These are phyloP conservation scores for Scyliorhinus canicula DNA, from an alignment of 2,797 vertebrate species.

Conservation along the genomic window DNA sequence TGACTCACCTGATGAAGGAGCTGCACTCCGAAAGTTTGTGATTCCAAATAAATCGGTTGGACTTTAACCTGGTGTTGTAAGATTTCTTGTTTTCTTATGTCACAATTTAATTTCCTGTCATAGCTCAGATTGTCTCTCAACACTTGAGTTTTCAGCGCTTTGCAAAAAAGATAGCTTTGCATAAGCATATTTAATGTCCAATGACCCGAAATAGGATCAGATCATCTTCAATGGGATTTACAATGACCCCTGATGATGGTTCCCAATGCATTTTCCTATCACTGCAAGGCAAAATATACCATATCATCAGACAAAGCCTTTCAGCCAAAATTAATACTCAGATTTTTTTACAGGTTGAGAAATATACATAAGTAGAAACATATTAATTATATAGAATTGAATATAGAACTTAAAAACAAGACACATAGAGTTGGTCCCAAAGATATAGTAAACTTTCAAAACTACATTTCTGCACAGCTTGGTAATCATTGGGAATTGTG, in stretches of 20 bases:
- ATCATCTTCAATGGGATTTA: not conserved
- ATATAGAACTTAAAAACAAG: not conserved
- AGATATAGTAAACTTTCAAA: not conserved
- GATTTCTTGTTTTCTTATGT: not conserved
- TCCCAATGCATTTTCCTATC: not conserved
- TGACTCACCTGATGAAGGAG: too few relatives aligned
- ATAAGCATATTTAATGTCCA: not conserved
- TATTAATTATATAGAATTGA: not conserved
- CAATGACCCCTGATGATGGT: not conserved
- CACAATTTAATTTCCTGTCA: not conserved
- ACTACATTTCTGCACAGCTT: not conserved
- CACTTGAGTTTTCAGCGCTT: not conserved
- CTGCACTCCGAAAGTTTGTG: too few relatives aligned
- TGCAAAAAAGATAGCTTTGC: not conserved
- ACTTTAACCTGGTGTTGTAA: too few relatives aligned
- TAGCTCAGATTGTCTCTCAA: not conserved
- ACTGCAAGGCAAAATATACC: not conserved
- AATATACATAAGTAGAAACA: not conserved
- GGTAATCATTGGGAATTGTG: slow-evolving; percentile 4
- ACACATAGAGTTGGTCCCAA: not conserved
- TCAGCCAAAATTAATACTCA: not conserved
- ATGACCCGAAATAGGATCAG: not conserved
- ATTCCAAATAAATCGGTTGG: too few relatives aligned
- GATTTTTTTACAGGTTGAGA: not conserved
- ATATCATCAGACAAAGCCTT: not conserved